Base-by-base conservation (phyloP, 1,140 invertebrate species). In the Nasonia giraulti region DNA sequence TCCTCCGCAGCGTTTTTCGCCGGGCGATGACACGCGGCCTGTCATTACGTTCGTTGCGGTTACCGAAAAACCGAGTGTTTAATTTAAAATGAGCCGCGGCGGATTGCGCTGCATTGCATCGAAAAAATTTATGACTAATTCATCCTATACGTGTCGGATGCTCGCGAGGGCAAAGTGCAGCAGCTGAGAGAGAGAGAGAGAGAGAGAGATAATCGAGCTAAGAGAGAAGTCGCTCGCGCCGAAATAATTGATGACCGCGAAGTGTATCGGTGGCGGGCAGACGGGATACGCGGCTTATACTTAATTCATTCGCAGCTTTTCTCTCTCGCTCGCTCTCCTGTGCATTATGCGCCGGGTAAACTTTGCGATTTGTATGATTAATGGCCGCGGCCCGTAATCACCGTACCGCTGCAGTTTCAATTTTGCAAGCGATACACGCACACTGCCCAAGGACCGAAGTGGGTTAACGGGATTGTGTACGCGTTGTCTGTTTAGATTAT, bases 201-300 rank as follows among this genome's bases (percentile, higher is more conserved):
- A 27, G 1, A 27, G 27, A 27, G 27, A 27, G 69, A 80, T 80
- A 69, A 80, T 81, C 31, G 55, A 76, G 40, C n/a, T 76, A 80
- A 76, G 73, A 69, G 66, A 84, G 77, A 66, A 87, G 87, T 82
- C 50, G 37, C 14, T 37, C 17, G 31, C 11, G 6, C 40, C 10
- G 37, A 87, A 90, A 91, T 92, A 91, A 91, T 92, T 91, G 87
- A 92, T 91, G 86, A 66, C 23, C 85, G 74, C 44, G 68, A 80
- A 86, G 85, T 87, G 86, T 90, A 87, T 89, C 83, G 87, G 66
- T 83, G 86, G 80, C 86, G 50, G 77, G 84, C 87, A 85, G 86
- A 71, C 66, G 44, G 80, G 69, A 71, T 27, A 75, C 84, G 87
- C 20, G 87, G 87, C 88, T 89, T 89, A 91, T 91, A 87, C 88